Conservation (phyloP, 2,113 vertebrate species). For the Cynopterus brachyotis region DNA sequence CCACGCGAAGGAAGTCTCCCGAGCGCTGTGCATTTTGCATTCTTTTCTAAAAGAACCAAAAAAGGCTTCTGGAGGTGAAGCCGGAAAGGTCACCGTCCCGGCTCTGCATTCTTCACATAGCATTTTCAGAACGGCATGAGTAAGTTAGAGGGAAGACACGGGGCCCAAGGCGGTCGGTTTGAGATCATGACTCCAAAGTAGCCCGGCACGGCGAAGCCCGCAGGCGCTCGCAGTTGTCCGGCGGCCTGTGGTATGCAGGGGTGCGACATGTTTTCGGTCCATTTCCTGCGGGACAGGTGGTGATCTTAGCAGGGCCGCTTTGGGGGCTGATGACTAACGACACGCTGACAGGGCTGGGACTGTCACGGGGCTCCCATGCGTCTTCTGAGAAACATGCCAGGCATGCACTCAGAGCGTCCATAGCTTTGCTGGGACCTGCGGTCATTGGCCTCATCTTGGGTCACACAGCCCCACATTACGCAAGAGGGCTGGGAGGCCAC, state of each 20-base stretch:
- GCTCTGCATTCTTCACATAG: not conserved
- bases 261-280: not conserved
- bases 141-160: not conserved
- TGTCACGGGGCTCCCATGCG: not conserved
- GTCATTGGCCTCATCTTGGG: not conserved
- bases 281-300: constrained; percentile 42
- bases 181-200: constrained; percentile 17
- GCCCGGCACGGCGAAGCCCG: not conserved
- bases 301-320: not conserved
- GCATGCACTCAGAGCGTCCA: not conserved
- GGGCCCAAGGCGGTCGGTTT: not conserved
- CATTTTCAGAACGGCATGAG: not conserved
- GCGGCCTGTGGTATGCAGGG: not conserved
- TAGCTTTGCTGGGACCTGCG: not conserved
- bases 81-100: not conserved
- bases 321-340: constrained; percentile 21
- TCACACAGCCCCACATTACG: not conserved
- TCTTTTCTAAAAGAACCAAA: constrained; percentile 35
- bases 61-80: not conserved
- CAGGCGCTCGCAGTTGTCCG: not conserved
- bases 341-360: not conserved
- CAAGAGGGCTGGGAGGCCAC: not conserved
- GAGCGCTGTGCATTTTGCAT: not conserved
- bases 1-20: not conserved
- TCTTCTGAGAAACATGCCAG: not conserved